Conservation (phyloP, 2,797 vertebrate species). For the Pipistrellus pygmaeus region DNA sequence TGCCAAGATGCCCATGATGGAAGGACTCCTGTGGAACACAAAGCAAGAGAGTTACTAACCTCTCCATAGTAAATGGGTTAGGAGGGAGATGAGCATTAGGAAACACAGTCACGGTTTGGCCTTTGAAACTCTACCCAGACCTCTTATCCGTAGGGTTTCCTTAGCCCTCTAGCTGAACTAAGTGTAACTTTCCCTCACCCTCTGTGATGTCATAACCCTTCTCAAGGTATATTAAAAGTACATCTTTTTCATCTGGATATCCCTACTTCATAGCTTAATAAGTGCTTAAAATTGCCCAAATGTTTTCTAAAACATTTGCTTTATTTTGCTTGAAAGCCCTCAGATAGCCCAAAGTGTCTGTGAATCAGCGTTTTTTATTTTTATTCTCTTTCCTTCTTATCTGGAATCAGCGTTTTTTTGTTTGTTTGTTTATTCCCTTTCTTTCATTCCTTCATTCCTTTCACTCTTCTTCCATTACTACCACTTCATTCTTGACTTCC, state of each 20-base stretch:
- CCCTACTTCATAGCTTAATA: neutral
- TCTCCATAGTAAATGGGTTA: neutral
- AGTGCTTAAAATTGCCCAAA: neutral
- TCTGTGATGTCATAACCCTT: neutral
- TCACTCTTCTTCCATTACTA: neutral
- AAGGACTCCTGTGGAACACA: slow-evolving; percentile 87
- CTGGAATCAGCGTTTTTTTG: neutral
- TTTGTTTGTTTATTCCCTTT: neutral
- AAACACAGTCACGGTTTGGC: neutral
- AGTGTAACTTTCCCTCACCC: neutral
- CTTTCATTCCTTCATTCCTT: neutral
- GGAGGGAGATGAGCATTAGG: neutral
- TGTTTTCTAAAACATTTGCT: neutral
- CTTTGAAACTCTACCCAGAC: neutral
- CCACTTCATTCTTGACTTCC: neutral
- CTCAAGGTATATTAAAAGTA: neutral
- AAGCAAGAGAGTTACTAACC: neutral
- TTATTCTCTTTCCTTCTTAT: neutral
- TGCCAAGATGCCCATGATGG: slow-evolving; percentile 91
- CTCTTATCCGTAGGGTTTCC: neutral
- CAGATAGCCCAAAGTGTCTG: neutral
- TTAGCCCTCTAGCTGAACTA: neutral
- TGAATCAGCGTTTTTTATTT: neutral
- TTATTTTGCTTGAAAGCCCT: slow-evolving; percentile 17
- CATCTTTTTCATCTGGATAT: neutral